Base-by-base conservation (phyloP, 2,888 invertebrate genomes). In the Dryobota labecula region DNA sequence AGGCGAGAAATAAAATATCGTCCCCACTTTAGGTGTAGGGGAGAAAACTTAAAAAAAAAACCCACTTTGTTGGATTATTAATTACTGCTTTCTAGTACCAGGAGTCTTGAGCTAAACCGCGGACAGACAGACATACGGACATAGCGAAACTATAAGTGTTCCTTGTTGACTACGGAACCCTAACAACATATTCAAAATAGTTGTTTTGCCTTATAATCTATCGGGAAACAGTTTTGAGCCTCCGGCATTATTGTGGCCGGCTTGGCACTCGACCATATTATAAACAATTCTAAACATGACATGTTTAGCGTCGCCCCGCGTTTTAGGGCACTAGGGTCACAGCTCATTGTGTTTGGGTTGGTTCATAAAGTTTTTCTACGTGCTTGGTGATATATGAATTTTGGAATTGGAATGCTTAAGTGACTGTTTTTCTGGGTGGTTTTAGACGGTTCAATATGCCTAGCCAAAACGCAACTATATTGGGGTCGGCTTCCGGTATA, bases 231-330 rank as follows among this genome's bases (percentile, higher is more conserved):
- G 65, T 78, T 82, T 65, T 45, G 62, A 72, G 72, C 65, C n/a
- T 7, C 45, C 43, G 68, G 68, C n/a, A n/a, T n/a, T 51, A 68
- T 65, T 77, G 68, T 54, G 57, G 82, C 61, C 2, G 27, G 54
- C 62, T 80, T 80, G 83, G 80, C 83, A 78, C 83, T 68, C 69
- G 58, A 82, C 79, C 74, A 74, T 78, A 74, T 66, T 82, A 70
- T 80, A 74, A 80, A 80, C 78, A 82, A 71, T 82, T 78, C 79
- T 61, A 65, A 70, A 74, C 79, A 78, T 74, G 83, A 71, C 79
- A 82, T 78, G 78, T 82, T 82, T 80, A 80, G 73, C 62, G 57
- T 49, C 65, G 51, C 65, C 11, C 54, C 68, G 7, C 68, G 36
- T 58, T 82, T 73, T 63, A 63, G 73, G 82, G 62, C 51, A 53